A percentile compares a stretch with the other conserved stretches of the same genome.
Evolutionary conservation across 2,888 invertebrate genomes (phyloP).

Genomic region (Coenonympha glycerion): DNA sequence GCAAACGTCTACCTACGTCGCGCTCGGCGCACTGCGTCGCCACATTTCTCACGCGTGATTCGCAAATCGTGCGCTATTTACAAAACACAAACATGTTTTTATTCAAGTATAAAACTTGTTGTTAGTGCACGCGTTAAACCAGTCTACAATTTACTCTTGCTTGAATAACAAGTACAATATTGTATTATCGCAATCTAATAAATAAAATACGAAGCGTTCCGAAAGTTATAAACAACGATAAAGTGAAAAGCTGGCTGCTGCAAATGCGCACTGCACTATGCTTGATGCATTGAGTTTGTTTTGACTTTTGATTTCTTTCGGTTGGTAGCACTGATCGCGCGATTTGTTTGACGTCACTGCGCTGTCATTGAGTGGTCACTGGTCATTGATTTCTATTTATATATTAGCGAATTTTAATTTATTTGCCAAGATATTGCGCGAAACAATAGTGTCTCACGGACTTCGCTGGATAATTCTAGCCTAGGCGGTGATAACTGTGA

Average conservation of each 20-base stretch:
- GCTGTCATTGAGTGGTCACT: constrained; percentile 54
- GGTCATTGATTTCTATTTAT: too few species aligned
- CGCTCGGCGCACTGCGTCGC: too few species aligned
- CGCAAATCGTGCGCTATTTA: constrained; percentile 25
- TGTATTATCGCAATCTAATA: not conserved
- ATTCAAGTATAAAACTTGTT: constrained; percentile 43
- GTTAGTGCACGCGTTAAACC: constrained; percentile 18
- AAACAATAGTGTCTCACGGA: constrained; percentile 20
- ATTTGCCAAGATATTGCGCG: constrained; percentile 35
- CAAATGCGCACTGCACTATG: constrained; percentile 22
- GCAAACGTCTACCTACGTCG: too few species aligned
- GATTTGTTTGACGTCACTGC: constrained; percentile 62
- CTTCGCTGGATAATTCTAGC: constrained; percentile 13
- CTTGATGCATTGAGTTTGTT: constrained; percentile 36
- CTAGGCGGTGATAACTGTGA: constrained; percentile 24
- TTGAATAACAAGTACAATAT: constrained; percentile 19
- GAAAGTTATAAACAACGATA: not conserved
- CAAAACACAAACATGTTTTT: constrained; percentile 53
- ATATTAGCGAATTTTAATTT: constrained; percentile 35
- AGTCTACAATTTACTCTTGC: constrained; percentile 34
- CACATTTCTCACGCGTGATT: constrained; percentile 20
- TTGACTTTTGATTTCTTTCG: constrained; percentile 40
- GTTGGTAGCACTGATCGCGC: constrained; percentile 56
- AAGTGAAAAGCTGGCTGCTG: constrained; percentile 6
- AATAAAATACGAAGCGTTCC: not conserved